Percentiles rank a stretch among this genome's conserved stretches.
These are phyloP conservation scores for Polydrusus tereticollis DNA, from an alignment of 2,888 invertebrate species.

Conservation along the genomic window DNA sequence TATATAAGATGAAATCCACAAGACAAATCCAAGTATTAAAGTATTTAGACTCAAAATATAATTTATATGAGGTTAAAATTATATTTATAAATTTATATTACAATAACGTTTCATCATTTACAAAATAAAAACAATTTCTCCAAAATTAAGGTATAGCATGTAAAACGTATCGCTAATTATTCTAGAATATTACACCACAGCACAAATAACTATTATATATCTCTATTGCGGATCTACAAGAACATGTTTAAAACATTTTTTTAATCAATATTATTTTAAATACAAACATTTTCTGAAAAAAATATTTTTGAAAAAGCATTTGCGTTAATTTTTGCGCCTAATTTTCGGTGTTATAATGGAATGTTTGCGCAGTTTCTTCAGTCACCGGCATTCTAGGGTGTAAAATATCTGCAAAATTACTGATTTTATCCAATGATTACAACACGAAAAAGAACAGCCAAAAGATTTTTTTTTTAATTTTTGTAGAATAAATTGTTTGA, in stretches of 20 bases:
- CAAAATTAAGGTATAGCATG: constrained; percentile 29
- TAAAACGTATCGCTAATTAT: constrained; percentile 56
- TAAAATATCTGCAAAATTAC: too few relatives aligned
- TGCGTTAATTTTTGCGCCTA: not conserved
- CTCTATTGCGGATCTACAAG: constrained; percentile 55
- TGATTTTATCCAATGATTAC: too few relatives aligned
- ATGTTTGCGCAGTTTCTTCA: not conserved
- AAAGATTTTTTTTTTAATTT: too few relatives aligned
- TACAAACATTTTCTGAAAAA: not conserved
- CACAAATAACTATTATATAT: constrained; percentile 67
- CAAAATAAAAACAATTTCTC: constrained; percentile 56
- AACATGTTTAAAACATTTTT: constrained; percentile 9
- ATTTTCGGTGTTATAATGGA: not conserved
- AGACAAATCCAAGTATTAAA: constrained; percentile 65
- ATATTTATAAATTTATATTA: constrained; percentile 59
- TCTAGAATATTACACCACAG: constrained; percentile 69
- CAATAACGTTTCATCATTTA: constrained; percentile 59
- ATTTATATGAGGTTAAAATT: constrained; percentile 61
- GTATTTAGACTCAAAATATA: constrained; percentile 62
- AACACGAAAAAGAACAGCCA: too few relatives aligned
- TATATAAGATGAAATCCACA: constrained; percentile 68
- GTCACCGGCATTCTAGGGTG: too few relatives aligned
- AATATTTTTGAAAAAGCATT: not conserved
- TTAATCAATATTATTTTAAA: not conserved
- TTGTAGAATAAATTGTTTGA: too few relatives aligned